Evolutionary conservation across 2,888 invertebrate genomes (phyloP), one percentile per base, ranked within the genome.

Genomic region (Acronicta aceris): DNA sequence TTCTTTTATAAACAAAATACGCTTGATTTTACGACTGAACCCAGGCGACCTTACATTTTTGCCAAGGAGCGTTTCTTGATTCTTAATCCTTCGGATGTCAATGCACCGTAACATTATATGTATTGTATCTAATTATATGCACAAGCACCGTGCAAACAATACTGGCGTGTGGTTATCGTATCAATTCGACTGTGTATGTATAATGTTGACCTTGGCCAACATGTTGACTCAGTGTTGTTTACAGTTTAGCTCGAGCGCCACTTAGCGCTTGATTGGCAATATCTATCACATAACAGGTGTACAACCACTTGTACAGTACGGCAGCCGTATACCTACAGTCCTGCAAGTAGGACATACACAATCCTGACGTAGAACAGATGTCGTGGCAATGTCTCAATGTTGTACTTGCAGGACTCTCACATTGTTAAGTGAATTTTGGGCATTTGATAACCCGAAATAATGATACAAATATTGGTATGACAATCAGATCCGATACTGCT

Each of bases 241-340:
- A 46, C 51, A 57, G 51, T 65, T 15, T 47, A 47, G n/a, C 43
- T 13, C 16, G 43, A 47, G 66, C 65, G 40, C 36, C 43, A 50
- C 53, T 65, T 42, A 16, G 40, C 17, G 46, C 30, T 13, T 54
- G 59, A 66, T 65, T 47, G 41, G 30, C 25, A 33, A 46, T 54
- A 65, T 59, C 45, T 38, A 49, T 36, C 13, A 30, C 5, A n/a
- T 47, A 47, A 21, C 33, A 9, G 21, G 13, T 25, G 6, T n/a
- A n/a, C n/a, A n/a, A 2, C 27, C 0, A 12, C 33, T 4, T 10
- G 12, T 17, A 16, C 6, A 33, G 0, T 6, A 8, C 2, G 36
- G 17, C 10, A 33, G 33, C n/a, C n/a, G n/a, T n/a, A n/a, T n/a
- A n/a, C 12, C 1, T 12, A 12, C 12, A 33, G 33, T 33, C 12